These are phyloP conservation scores for Julus scandinavius DNA, from an alignment of 2,888 invertebrate species.

Conservation along the genomic window DNA sequence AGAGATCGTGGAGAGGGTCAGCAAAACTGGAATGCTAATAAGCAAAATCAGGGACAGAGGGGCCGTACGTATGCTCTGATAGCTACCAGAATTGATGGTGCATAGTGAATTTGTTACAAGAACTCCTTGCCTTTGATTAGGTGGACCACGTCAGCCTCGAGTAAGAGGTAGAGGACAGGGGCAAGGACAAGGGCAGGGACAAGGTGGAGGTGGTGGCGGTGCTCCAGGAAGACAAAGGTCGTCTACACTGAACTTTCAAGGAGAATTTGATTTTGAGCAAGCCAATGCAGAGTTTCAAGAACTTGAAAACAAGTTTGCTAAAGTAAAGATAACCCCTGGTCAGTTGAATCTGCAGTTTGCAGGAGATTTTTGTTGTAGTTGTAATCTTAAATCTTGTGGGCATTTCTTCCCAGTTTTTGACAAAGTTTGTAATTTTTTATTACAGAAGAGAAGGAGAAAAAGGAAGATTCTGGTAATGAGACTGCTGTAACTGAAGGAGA, in stretches of 20 bases:
- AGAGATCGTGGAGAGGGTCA: background rate
- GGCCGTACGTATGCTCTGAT: conserved; percentile 15
- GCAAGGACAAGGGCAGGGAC: conserved; percentile 50
- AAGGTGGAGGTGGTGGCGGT: conserved; percentile 57
- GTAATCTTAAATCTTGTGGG: too few species aligned
- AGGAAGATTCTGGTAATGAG: conserved; percentile 90
- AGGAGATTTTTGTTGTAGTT: conserved; percentile 61
- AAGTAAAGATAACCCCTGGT: conserved; percentile 74
- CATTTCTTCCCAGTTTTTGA: too few species aligned
- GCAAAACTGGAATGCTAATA: background rate
- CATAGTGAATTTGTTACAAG: conserved; percentile 57
- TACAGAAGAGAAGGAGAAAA: conserved; percentile 81
- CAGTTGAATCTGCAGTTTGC: conserved; percentile 59
- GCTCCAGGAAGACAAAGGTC: conserved; percentile 61
- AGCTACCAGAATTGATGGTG: background rate
- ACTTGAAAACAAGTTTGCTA: conserved; percentile 82
- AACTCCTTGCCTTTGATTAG: conserved; percentile 57
- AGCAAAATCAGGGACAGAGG: conserved; percentile 19
- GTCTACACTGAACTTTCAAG: conserved; percentile 88
- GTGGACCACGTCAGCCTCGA: conserved; percentile 56
- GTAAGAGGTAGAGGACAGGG: conserved; percentile 57
- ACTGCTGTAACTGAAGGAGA: conserved; percentile 82
- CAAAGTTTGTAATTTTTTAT: conserved; percentile 60
- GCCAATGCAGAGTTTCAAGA: conserved; percentile 98
- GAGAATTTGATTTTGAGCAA: conserved; percentile 98